Evolutionary conservation across 2,888 invertebrate genomes (phyloP), one percentile per base, ranked within the genome.

Genomic region (Hetaerina titia): DNA sequence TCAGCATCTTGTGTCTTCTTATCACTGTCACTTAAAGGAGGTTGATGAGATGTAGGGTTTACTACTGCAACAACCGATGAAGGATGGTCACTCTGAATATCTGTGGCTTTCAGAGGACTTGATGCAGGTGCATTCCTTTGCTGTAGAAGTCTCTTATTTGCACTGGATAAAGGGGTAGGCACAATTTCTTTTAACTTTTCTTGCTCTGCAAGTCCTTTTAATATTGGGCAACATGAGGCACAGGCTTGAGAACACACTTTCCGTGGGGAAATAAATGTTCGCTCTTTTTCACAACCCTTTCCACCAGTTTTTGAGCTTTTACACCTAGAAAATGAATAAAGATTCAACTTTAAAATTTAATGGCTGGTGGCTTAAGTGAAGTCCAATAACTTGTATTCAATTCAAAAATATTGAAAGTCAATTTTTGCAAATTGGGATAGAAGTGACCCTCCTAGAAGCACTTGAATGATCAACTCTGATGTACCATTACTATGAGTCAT

Each of bases 181-280:
- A 74, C 69, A 56, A 31, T 69, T 15, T 92, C 92, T 74, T 92
- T 92, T 92, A 69, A 31, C 15, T 56, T 56, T 19, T 69, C 92
- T 69, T 92, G 69, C 56, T 22, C 57, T 56, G 92, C 45, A 56
- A 92, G 45, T 92, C 92, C 92, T 74, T 92, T 64, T 56, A 92
- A 45, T 56, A 92, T 69, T 22, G 92, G 92, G 69, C 92, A 92
- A 63, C 92, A 92, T 0, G 92, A 74, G n/a, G 92, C 92, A 92
- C 92, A 92, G 19, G 92, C 64, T 92, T 92, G 92, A 56, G 92
- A 92, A 69, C 92, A 92, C 92, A 69, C 56, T 74, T 74, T 69
- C 31, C 69, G 64, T 19, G 92, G 56, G 22, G 92, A 92, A 25
- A 92, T 92, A 15, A 92, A 92, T 56, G 92, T 92, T 11, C 92